These are phyloP conservation scores for Cheilosia pagana DNA, from an alignment of 2,888 invertebrate genomes.

Conservation along the genomic window DNA sequence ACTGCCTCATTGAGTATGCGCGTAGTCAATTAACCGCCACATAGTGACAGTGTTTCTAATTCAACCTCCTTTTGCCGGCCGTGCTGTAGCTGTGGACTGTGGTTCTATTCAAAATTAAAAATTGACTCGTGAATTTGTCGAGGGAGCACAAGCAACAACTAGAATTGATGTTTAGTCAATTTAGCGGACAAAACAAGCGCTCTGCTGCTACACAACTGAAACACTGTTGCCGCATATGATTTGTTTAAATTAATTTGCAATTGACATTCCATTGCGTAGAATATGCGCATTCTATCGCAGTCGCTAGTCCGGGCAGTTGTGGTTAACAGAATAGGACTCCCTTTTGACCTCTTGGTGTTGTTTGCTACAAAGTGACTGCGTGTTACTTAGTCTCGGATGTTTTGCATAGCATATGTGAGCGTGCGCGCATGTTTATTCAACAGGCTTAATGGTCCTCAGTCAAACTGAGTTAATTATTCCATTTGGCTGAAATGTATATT, in stretches of 20 bases:
- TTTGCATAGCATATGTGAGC: conserved; percentile 44
- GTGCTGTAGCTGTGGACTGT: too few relatives aligned
- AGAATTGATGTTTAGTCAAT: conserved; percentile 69
- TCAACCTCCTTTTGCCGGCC: conserved; percentile 46
- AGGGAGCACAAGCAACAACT: conserved; percentile 41
- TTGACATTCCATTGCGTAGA: conserved; percentile 48
- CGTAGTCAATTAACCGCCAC: conserved; percentile 72
- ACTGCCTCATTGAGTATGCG: conserved; percentile 71
- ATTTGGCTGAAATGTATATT: conserved; percentile 30
- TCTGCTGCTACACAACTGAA: conserved; percentile 45
- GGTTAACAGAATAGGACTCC: conserved; percentile 18
- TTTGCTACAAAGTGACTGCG: conserved; percentile 31
- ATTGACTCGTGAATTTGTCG: conserved; percentile 52
- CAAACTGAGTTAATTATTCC: conserved; percentile 33
- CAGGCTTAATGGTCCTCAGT: conserved; percentile 33
- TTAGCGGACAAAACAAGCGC: conserved; percentile 60
- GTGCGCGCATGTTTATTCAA: conserved; percentile 54
- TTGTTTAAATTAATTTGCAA: conserved; percentile 70
- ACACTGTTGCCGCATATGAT: conserved; percentile 67
- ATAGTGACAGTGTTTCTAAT: conserved; percentile 64
- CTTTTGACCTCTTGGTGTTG: conserved; percentile 52
- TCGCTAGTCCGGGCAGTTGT: not conserved
- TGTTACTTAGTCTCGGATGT: conserved; percentile 15
- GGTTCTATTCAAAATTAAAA: conserved; percentile 10
- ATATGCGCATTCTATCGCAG: conserved; percentile 22